Evolutionary conservation across 1,140 invertebrate species (phyloP).

Genomic region (Nephotettix cincticeps): DNA sequence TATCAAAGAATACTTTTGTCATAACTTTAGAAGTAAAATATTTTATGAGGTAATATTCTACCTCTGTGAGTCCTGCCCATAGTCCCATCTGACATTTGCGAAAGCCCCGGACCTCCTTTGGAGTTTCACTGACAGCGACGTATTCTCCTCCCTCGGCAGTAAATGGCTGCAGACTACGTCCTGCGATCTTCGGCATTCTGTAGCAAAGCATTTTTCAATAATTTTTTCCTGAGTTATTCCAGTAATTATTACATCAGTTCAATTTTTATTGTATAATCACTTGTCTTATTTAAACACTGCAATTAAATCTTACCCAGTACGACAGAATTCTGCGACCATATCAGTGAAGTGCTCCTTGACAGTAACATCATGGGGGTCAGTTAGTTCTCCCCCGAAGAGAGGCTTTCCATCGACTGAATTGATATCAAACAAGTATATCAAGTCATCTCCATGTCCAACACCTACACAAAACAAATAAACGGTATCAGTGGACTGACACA

Average conservation of each 20-base stretch:
- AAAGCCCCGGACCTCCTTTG: constrained; percentile 53
- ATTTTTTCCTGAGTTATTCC: no score
- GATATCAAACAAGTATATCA: constrained; percentile 41
- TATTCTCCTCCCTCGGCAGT: constrained; percentile 51
- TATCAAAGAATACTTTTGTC: no score
- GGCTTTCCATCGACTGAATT: constrained; percentile 37
- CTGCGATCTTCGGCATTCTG: constrained; percentile 22
- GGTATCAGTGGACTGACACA: no score
- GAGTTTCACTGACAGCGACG: constrained; percentile 53
- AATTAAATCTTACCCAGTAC: constrained; percentile 45
- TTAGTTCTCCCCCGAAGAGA: constrained; percentile 37
- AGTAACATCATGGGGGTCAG: constrained; percentile 54
- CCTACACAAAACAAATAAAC: constrained; percentile 17
- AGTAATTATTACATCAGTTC: no score
- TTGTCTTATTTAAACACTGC: no score
- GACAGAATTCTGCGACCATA: constrained; percentile 65
- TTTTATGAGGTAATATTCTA: no score
- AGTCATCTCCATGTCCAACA: constrained; percentile 40
- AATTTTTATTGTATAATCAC: no score
- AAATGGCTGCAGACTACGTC: constrained; percentile 45
- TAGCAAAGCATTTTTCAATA: no score
- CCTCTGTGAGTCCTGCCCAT: no score
- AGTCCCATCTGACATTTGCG: constrained; percentile 58
- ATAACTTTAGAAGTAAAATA: no score
- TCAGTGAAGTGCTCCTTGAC: constrained; percentile 61